Conservation (phyloP, 2,797 vertebrate species). For the Malurus splendens region DNA sequence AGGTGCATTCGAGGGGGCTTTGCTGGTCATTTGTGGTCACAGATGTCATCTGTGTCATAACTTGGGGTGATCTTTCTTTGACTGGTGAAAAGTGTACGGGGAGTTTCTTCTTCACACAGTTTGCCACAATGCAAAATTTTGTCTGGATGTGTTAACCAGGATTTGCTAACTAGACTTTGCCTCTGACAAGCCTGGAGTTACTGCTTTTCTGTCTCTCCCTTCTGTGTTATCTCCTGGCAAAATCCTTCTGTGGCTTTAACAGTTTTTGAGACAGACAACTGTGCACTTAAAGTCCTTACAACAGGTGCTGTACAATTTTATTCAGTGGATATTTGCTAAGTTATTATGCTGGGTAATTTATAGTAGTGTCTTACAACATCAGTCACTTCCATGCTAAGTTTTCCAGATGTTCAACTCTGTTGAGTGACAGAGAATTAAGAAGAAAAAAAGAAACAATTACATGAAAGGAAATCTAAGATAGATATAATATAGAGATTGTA, state of each 20-base stretch:
- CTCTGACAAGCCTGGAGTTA: neutral
- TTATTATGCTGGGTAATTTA: neutral
- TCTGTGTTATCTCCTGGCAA: neutral
- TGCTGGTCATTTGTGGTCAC: rapidly evolving
- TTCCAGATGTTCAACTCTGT: neutral
- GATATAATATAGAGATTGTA: neutral
- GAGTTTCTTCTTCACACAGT: neutral
- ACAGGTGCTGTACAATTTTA: neutral
- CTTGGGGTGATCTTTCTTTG: neutral
- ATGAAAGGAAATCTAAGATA: neutral
- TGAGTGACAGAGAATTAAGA: neutral
- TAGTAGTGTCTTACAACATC: neutral
- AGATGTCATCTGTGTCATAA: neutral
- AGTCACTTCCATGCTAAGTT: neutral
- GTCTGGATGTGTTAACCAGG: neutral
- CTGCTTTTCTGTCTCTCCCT: neutral
- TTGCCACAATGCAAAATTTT: neutral
- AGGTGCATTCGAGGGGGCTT: neutral
- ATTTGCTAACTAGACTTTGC: neutral
- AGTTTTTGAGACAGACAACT: neutral
- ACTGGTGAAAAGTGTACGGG: rapidly evolving
- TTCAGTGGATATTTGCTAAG: neutral
- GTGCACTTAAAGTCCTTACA: neutral
- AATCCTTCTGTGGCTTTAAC: neutral
- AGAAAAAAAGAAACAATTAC: neutral